Percentiles rank a stretch among this genome's conserved stretches.
These are phyloP conservation scores for Haliclystus octoradiatus DNA, from an alignment of 30 jellyfish, hydroid and myxozoan species.

Conservation along the genomic window DNA sequence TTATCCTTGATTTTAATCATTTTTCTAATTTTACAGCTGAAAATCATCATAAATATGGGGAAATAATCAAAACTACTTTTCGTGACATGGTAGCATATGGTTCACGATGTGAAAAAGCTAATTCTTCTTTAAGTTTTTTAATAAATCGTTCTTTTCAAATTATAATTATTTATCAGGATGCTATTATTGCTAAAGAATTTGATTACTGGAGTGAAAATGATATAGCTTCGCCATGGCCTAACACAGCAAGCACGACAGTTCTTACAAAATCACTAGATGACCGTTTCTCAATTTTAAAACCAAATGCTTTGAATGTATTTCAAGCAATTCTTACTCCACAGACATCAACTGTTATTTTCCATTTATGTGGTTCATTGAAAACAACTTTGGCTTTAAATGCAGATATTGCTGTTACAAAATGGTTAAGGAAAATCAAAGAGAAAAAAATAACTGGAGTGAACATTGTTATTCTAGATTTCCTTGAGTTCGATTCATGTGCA, in stretches of 20 bases:
- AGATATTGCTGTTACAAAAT: slow-evolving; percentile 27
- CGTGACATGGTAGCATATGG: slow-evolving; percentile 31
- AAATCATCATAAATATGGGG: slow-evolving; percentile 10
- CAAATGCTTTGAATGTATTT: slow-evolving; percentile 42
- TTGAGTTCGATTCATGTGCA: neutral
- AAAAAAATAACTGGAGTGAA: slow-evolving; percentile 54
- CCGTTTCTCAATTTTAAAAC: slow-evolving; percentile 31
- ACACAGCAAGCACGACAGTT: slow-evolving; percentile 23
- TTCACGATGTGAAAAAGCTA: slow-evolving; percentile 15
- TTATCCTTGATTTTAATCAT: slow-evolving; percentile 67
- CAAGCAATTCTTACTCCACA: slow-evolving; percentile 76
- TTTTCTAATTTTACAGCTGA: slow-evolving; percentile 16
- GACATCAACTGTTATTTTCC: slow-evolving; percentile 39
- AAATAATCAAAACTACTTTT: slow-evolving; percentile 14
- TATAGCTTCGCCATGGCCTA: slow-evolving; percentile 69
- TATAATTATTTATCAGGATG: slow-evolving; percentile 37
- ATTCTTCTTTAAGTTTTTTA: slow-evolving; percentile 22
- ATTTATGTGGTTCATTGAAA: slow-evolving; percentile 40
- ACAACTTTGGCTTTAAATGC: slow-evolving; percentile 19
- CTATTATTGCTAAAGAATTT: slow-evolving; percentile 4
- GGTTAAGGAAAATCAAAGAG: slow-evolving; percentile 33
- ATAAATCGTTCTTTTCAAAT: slow-evolving; percentile 25
- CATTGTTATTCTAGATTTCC: slow-evolving; percentile 64
- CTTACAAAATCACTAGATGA: slow-evolving; percentile 26
- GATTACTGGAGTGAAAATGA: slow-evolving; percentile 27